A percentile compares a stretch with the other conserved stretches of the same genome.
phyloP scores from a whole-genome alignment of 2,113 vertebrate genomes.

The Bubo scandiacus region DNA sequence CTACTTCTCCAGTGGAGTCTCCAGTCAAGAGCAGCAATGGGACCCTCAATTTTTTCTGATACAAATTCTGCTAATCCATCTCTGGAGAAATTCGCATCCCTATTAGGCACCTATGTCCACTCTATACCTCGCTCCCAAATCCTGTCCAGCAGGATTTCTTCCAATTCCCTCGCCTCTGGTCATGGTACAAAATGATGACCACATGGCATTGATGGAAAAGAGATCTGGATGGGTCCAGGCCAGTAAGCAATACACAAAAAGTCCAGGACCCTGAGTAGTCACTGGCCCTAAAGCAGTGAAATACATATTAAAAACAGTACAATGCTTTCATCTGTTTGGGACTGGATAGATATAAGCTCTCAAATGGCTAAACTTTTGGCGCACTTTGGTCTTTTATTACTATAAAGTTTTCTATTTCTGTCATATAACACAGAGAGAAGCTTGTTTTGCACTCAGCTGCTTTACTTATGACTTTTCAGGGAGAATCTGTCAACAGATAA shows the following conservation, averaged over 20 bases:
- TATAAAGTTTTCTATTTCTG: background rate
- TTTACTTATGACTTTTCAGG: background rate
- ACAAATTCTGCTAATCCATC: background rate
- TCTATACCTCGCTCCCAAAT: background rate
- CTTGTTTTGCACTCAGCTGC: background rate
- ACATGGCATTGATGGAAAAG: background rate
- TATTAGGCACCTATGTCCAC: background rate
- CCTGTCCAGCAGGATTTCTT: background rate
- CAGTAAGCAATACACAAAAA: background rate
- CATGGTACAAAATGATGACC: background rate
- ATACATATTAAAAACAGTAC: background rate
- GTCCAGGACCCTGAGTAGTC: background rate
- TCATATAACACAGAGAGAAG: background rate
- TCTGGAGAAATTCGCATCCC: background rate
- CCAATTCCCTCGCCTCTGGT: background rate
- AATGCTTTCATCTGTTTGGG: background rate
- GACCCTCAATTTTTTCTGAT: background rate
- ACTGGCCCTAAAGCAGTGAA: background rate
- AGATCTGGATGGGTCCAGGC: background rate
- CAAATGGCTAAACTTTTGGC: background rate
- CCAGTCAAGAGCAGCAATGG: background rate
- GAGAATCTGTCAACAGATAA: background rate
- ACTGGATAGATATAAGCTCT: background rate
- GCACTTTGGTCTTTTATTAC: background rate
- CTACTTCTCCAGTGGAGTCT: background rate